Evolutionary conservation across 2,888 invertebrate species (phyloP).

Genomic region (Seira sanloemensis): DNA sequence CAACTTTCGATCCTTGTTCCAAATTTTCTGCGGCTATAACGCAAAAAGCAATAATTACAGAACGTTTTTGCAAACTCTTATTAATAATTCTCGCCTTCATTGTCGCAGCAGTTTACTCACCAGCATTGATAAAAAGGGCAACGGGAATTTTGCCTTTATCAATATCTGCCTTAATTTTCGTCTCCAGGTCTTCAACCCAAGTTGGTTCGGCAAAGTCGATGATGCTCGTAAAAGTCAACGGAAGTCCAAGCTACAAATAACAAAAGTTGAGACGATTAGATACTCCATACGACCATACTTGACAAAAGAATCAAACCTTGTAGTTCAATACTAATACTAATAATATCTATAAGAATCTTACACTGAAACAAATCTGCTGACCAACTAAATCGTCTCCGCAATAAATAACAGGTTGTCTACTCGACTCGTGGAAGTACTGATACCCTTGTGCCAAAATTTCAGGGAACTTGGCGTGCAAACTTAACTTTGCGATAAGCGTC

Average conservation of each 20-base stretch:
- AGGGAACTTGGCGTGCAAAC: constrained; percentile 68
- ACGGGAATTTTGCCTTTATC: constrained; percentile 67
- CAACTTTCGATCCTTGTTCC: constrained; percentile 65
- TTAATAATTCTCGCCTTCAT: not conserved
- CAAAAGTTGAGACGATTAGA: too few species aligned
- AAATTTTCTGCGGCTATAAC: constrained; percentile 61
- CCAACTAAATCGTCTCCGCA: constrained; percentile 70
- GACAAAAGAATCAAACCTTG: too few species aligned
- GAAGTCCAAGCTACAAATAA: constrained; percentile 68
- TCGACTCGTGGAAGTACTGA: constrained; percentile 68
- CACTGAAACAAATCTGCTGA: constrained; percentile 68
- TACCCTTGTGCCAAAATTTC: constrained; percentile 67
- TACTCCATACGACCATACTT: too few species aligned
- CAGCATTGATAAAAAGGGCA: constrained; percentile 68
- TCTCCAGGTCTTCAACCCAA: constrained; percentile 68
- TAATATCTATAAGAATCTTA: constrained; percentile 35
- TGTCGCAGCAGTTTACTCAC: constrained; percentile 42
- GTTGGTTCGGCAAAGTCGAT: constrained; percentile 63
- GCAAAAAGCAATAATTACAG: too few species aligned
- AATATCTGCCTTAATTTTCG: constrained; percentile 64
- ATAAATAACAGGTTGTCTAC: constrained; percentile 69
- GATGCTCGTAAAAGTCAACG: constrained; percentile 65
- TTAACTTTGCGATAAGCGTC: constrained; percentile 64
- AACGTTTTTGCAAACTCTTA: too few species aligned
- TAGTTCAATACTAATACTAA: not conserved